Evolutionary conservation across 2,888 invertebrate species (phyloP).

Genomic region (Luperina testacea): DNA sequence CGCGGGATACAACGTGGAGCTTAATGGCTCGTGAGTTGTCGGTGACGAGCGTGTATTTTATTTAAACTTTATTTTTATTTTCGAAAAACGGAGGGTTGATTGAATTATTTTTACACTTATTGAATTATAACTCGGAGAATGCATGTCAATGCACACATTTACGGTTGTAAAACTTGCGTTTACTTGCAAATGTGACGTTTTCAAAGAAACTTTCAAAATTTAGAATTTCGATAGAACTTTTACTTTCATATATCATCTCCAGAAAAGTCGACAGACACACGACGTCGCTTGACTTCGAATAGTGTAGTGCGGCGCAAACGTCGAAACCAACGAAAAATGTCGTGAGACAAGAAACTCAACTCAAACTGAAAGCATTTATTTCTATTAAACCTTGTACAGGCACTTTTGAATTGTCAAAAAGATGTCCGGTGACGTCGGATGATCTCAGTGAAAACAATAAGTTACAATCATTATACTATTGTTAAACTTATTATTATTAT

Average conservation of each 20-base stretch:
- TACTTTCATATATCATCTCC: background rate
- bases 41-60: constrained; percentile 31
- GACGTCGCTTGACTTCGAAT: background rate
- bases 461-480: too few species aligned
- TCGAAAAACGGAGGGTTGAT: background rate
- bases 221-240: background rate
- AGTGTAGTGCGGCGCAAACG: too few species aligned
- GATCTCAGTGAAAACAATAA: background rate
- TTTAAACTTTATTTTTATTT: constrained; percentile 36
- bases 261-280: background rate
- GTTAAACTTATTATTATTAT: too few species aligned
- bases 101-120: constrained; percentile 13
- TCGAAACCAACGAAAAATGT: background rate
- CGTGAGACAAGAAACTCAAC: too few species aligned
- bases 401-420: too few species aligned
- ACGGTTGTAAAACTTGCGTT: background rate
- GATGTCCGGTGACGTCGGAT: background rate
- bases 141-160: background rate
- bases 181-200: background rate
- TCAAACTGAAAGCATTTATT: too few species aligned
- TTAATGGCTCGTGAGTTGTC: constrained; percentile 56
- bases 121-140: background rate
- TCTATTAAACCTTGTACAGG: too few species aligned
- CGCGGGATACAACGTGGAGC: constrained; percentile 57
- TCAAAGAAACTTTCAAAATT: too few species aligned